These are phyloP conservation scores for Parnassius glacialis DNA, from an alignment of 2,888 invertebrate species.

Conservation along the genomic window DNA sequence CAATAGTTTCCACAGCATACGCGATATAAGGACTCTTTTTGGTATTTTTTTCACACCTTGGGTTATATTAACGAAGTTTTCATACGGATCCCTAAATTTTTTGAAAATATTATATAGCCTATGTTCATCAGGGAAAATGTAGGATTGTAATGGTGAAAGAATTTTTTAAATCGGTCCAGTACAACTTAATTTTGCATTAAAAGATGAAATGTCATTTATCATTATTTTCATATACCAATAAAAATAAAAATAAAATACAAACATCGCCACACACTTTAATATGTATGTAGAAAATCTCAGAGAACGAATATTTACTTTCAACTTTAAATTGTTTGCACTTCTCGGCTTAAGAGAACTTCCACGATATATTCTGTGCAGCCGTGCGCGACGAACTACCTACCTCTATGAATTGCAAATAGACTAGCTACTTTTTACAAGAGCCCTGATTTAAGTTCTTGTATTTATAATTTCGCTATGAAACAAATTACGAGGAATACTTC, in stretches of 20 bases:
- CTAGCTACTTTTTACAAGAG: conserved; percentile 33
- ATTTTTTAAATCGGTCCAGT: no score
- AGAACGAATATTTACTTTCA: not conserved
- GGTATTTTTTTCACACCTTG: no score
- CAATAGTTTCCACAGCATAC: no score
- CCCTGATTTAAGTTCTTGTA: conserved; percentile 45
- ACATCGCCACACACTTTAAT: not conserved
- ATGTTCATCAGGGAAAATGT: no score
- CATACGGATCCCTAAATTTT: no score
- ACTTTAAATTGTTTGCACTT: conserved; percentile 11
- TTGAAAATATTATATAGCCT: no score
- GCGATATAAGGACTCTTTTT: no score
- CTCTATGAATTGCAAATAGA: conserved; percentile 53
- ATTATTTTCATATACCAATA: no score
- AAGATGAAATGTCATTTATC: no score
- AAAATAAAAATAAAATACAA: not conserved
- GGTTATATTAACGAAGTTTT: no score
- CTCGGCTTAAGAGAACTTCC: not conserved
- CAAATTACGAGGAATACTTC: conserved; percentile 37
- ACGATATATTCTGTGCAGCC: conserved; percentile 35
- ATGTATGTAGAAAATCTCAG: not conserved
- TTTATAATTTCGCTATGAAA: conserved; percentile 49
- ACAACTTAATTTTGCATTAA: no score
- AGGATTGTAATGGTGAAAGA: no score
- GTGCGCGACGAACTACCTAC: conserved; percentile 42